phyloP scores from a whole-genome alignment of 2,888 invertebrate genomes.

The Polylopha cassiicola region DNA sequence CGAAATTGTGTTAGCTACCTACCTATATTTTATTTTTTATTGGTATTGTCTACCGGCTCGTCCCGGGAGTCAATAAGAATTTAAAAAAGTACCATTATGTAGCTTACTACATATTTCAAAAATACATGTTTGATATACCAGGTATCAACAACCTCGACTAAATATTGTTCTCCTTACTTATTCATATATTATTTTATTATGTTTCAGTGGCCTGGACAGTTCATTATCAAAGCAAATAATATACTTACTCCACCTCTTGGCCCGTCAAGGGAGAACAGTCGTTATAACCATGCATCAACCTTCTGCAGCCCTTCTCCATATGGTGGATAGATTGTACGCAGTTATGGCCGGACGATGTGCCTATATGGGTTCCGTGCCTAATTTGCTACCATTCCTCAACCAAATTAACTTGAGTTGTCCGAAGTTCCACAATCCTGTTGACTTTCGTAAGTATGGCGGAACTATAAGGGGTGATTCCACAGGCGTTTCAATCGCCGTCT shows the following conservation, averaged over 20 bases:
- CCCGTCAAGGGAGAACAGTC: slow-evolving; percentile 89
- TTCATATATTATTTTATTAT: slow-evolving; percentile 9
- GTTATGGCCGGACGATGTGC: slow-evolving; percentile 87
- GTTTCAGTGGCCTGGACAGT: slow-evolving; percentile 64
- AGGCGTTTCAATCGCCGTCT: too few relatives aligned
- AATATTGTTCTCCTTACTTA: too few relatives aligned
- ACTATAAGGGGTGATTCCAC: too few relatives aligned
- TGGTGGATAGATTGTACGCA: slow-evolving; percentile 93
- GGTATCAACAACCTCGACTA: too few relatives aligned
- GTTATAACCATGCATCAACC: slow-evolving; percentile 96
- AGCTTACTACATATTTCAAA: too few relatives aligned
- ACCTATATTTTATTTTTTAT: too few relatives aligned
- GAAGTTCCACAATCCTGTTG: slow-evolving; percentile 93
- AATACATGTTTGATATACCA: too few relatives aligned
- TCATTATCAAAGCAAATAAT: slow-evolving; percentile 90
- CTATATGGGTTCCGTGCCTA: slow-evolving; percentile 86
- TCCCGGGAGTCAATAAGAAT: too few relatives aligned
- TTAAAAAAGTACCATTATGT: too few relatives aligned
- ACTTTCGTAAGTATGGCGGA: slow-evolving; percentile 90
- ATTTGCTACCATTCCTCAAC: slow-evolving; percentile 86
- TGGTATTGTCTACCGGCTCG: too few relatives aligned
- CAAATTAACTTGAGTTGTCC: slow-evolving; percentile 86
- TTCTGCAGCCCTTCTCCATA: slow-evolving; percentile 88
- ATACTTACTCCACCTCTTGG: slow-evolving; percentile 86
- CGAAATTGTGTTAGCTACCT: too few relatives aligned